phyloP scores from a whole-genome alignment of 2,113 vertebrate species.

The Corvus cornix region DNA sequence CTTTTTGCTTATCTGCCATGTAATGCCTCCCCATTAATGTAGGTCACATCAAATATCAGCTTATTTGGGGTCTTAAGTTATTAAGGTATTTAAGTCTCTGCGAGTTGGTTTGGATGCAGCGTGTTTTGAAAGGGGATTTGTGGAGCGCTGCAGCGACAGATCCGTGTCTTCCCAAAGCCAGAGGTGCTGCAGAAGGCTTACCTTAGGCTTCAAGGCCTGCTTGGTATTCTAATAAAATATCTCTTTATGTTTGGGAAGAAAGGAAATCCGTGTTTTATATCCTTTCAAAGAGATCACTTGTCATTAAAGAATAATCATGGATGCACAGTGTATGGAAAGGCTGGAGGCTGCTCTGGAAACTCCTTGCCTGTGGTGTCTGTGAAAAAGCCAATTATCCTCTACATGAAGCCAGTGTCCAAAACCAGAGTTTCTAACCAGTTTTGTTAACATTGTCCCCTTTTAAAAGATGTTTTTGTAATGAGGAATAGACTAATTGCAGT shows the following conservation, averaged over 20 bases:
- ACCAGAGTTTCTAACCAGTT: neutral
- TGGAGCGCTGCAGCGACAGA: neutral
- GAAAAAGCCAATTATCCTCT: neutral
- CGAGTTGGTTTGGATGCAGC: neutral
- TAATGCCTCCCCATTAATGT: constrained; percentile 44
- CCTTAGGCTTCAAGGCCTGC: constrained; percentile 4
- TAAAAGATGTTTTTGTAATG: neutral
- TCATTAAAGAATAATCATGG: neutral
- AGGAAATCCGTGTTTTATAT: neutral
- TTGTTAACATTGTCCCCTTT: neutral
- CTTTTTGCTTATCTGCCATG: constrained; percentile 49
- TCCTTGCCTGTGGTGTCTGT: neutral
- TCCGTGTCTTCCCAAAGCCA: neutral
- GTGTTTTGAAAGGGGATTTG: constrained; percentile 13
- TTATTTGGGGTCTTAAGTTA: constrained; percentile 58
- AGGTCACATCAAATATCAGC: constrained; percentile 51
- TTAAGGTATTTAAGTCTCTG: constrained; percentile 46
- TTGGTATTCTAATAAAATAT: neutral
- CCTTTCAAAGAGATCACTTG: neutral
- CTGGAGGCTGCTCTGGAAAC: neutral
- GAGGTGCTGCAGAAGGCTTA: constrained; percentile 9
- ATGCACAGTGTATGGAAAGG: neutral
- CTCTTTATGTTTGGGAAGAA: constrained; percentile 22
- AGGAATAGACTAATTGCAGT: neutral
- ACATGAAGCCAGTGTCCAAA: neutral